Evolutionary conservation across 2,888 invertebrate genomes (phyloP).

Genomic region (Campoplex capitator): DNA sequence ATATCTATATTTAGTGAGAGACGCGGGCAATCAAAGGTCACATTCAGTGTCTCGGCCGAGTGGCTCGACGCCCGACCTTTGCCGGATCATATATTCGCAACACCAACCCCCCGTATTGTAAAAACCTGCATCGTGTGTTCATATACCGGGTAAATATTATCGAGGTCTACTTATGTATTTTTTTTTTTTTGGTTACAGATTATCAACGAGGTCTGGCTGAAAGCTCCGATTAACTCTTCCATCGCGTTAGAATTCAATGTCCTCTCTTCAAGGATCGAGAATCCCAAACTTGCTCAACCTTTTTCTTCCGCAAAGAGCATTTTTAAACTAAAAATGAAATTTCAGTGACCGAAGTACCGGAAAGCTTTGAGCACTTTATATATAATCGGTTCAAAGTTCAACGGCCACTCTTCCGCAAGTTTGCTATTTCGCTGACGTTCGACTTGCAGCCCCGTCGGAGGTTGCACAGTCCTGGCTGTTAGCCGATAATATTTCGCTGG

Average conservation of each 20-base stretch:
- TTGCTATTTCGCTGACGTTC: constrained; percentile 73
- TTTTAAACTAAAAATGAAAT: constrained; percentile 3
- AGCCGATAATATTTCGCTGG: constrained; percentile 70
- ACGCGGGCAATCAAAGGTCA: constrained; percentile 57
- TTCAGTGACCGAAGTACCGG: background rate
- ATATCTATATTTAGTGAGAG: constrained; percentile 10
- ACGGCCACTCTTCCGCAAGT: constrained; percentile 70
- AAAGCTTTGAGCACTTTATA: constrained; percentile 64
- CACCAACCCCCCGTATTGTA: background rate
- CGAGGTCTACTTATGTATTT: background rate
- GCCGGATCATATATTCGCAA: background rate
- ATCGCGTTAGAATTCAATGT: background rate
- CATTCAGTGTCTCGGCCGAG: constrained; percentile 55
- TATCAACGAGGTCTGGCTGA: background rate
- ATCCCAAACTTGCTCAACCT: background rate
- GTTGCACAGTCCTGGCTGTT: constrained; percentile 48
- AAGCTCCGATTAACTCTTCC: background rate
- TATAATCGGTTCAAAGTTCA: constrained; percentile 71
- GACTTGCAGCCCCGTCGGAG: constrained; percentile 54
- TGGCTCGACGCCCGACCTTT: constrained; percentile 40
- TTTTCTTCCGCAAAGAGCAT: background rate
- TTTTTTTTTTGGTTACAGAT: background rate
- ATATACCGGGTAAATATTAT: background rate
- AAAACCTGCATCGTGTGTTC: background rate
- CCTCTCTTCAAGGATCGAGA: background rate